Conservation (phyloP, 2,888 invertebrate species). For the Nymphalis urticae region DNA sequence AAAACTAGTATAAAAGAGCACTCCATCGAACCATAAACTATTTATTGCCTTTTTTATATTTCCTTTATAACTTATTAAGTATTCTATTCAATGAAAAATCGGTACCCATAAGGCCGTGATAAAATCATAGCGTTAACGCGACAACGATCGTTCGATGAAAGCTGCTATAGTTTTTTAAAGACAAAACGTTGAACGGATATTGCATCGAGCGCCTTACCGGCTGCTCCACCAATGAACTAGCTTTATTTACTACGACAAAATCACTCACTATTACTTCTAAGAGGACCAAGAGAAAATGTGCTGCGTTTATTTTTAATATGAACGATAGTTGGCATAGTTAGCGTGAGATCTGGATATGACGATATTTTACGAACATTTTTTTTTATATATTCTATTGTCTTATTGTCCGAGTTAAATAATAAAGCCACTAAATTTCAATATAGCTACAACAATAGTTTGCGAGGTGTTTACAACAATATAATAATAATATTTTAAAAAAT, state of each 20-base stretch:
- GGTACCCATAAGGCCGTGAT: not conserved
- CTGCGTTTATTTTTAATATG: conserved; percentile 49
- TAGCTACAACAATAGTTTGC: too few relatives aligned
- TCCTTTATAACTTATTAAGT: not conserved
- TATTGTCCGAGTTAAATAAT: too few relatives aligned
- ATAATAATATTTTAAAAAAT: too few relatives aligned
- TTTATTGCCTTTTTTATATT: too few relatives aligned
- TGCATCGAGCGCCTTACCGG: conserved; percentile 43
- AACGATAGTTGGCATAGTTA: conserved; percentile 29
- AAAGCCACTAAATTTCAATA: too few relatives aligned
- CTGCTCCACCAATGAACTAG: conserved; percentile 41
- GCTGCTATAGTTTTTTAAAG: conserved; percentile 41
- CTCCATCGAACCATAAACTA: too few relatives aligned
- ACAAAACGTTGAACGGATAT: conserved; percentile 52
- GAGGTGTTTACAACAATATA: too few relatives aligned
- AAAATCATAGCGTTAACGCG: conserved; percentile 9
- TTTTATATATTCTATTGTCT: not conserved
- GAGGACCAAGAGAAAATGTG: conserved; percentile 48
- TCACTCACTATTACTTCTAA: conserved; percentile 39
- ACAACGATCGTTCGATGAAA: conserved; percentile 20
- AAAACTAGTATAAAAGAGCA: too few relatives aligned
- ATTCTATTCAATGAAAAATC: not conserved
- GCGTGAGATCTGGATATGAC: not conserved
- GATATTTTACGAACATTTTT: conserved; percentile 30
- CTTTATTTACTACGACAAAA: conserved; percentile 50